Evolutionary conservation across 2,888 invertebrate genomes (phyloP).

Genomic region (Argyresthia goedartella): DNA sequence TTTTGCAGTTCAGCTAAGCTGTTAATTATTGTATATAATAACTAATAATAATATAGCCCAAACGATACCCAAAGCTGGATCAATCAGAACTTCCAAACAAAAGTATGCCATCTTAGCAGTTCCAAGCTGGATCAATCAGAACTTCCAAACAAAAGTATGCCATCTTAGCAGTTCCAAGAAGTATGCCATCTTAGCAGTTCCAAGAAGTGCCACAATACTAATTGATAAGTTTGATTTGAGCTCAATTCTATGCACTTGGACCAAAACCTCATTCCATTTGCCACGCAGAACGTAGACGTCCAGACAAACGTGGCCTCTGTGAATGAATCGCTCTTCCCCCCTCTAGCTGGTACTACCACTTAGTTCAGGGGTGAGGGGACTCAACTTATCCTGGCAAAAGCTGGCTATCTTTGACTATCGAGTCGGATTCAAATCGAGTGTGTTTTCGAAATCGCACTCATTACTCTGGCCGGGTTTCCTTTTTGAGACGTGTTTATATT

Average conservation of each 20-base stretch:
- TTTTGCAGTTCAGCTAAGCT: too few relatives aligned
- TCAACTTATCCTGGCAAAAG: slow-evolving; percentile 16
- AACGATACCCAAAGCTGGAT: too few relatives aligned
- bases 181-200: too few relatives aligned
- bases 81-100: too few relatives aligned
- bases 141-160: too few relatives aligned
- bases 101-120: too few relatives aligned
- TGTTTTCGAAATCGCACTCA: slow-evolving; percentile 7
- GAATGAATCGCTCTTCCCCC: neutral
- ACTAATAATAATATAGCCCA: too few relatives aligned
- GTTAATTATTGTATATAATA: too few relatives aligned
- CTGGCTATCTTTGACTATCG: slow-evolving; percentile 31
- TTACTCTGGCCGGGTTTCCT: neutral
- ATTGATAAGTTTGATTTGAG: too few relatives aligned
- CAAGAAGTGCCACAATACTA: too few relatives aligned
- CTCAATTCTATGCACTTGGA: neutral
- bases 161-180: too few relatives aligned
- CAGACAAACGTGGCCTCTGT: neutral
- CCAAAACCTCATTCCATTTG: slow-evolving; percentile 1
- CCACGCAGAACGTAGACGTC: slow-evolving; percentile 3
- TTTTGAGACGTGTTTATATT: neutral
- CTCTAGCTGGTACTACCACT: neutral
- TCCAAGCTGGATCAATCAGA: too few relatives aligned
- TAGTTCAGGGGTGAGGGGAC: slow-evolving; percentile 8
- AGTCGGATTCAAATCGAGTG: slow-evolving; percentile 23